Evolutionary conservation across 2,888 invertebrate species (phyloP), one percentile per base, ranked within the genome.

Genomic region (Notodonta ziczac): DNA sequence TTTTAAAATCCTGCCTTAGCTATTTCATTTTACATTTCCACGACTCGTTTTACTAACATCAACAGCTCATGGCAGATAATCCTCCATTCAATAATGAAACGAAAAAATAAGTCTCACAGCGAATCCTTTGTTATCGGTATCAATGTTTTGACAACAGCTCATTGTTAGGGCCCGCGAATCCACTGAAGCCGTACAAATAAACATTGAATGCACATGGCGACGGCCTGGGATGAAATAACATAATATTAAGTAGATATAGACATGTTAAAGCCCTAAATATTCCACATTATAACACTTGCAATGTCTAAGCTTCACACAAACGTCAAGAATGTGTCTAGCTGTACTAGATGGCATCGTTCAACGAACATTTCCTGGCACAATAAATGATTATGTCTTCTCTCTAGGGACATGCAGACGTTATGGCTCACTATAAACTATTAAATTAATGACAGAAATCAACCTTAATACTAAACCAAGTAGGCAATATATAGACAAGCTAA

Each of bases 71-170:
- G 35, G 5, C 35, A 35, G 35, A 35, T 6, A 35, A 35, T 35
- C 4, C 6, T 35, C 35, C 35, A 35, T 35, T 35, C 0, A 16
- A 51, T 10, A 9, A 53, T 13, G 35, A 35, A 55, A 40, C 10
- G 14, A 5, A 14, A 14, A 55, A 16, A 55, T 55, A 58, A 32
- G 62, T 65, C 56, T 67, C 13, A 57, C 62, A 64, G 70, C 53
- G 62, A 56, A 62, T 52, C 62, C 66, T 69, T 65, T 60, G 69
- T 71, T 66, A 58, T 16, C 57, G 42, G 39, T 62, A 62, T 60
- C 50, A 56, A 60, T 44, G 61, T 69, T 72, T 60, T 61, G 58
- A 65, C 62, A 66, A 73, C 67, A 73, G 53, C 58, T 54, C 69
- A 63, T 73, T 73, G 67, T 72, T 58, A 54, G n/a, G 5, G 40